Evolutionary conservation across 2,888 invertebrate genomes (phyloP), one percentile per base, ranked within the genome.

Genomic region (Drosophila subsilvestris): DNA sequence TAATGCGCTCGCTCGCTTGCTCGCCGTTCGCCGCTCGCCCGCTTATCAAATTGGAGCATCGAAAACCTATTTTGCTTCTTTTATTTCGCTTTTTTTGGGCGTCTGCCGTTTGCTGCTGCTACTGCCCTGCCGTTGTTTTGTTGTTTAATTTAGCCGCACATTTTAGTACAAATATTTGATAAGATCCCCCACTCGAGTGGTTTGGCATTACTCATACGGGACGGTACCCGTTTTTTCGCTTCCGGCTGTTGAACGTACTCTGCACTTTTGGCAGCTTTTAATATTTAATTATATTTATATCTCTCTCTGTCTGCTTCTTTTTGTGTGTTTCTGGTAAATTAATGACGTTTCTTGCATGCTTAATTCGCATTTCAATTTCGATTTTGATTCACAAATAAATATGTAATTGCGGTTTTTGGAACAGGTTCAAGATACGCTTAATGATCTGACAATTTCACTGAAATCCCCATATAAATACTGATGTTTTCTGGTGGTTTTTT

Each of bases 1-100:
- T 69, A 88, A 84, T 80, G 87, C 79, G 81, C 75, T 72, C 65
- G 75, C 10, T 67, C 25, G 22, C 22, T 22, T 0, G 22, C 22
- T 20, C 20, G 22, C 22, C 76, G 81, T 73, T 72, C 63, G 73
- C 9, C 69, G 22, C n/a, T n/a, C 20, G 3, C 2, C 20, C 20
- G 84, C 89, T 85, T 85, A 85, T 85, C 89, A 85, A 85, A 87
- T 79, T 85, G 88, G 89, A 89, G 88, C 85, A 85, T 89, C 85
- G 81, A 69, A 45, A 71, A 74, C 74, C 73, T 83, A 82, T 74
- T 81, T 67, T 61, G 49, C 76, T 44, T 56, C 63, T 55, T 61
- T 54, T 65, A 43, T 45, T 29, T 54, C 27, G 50, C 44, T 49
- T 44, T 47, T 56, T 69, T 54, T 54, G 57, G 58, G 29, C 45